These are phyloP conservation scores for Penaeus vannamei DNA, from an alignment of 1,140 invertebrate genomes.

Conservation along the genomic window DNA sequence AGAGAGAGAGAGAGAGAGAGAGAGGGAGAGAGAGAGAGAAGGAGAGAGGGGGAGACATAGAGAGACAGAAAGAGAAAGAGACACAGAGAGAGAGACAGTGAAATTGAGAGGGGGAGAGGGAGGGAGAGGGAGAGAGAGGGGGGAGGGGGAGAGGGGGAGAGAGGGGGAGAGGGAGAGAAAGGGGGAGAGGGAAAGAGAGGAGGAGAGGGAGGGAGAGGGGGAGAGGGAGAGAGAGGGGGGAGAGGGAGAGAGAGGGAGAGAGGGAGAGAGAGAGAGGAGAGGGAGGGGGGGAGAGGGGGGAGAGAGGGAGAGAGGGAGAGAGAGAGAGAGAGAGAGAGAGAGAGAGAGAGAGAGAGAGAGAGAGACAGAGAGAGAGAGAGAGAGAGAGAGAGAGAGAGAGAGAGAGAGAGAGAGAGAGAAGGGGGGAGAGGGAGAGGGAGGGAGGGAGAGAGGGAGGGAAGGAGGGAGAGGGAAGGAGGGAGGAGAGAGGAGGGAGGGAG, in stretches of 20 bases:
- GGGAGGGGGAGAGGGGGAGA: no score
- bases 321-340: constrained; percentile 5
- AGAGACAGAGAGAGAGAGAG: background rate
- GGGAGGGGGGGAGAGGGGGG: background rate
- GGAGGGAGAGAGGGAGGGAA: background rate
- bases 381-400: background rate
- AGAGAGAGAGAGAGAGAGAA: background rate
- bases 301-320: background rate
- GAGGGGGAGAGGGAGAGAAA: no score
- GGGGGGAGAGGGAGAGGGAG: background rate
- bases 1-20: no score
- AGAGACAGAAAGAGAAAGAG: no score
- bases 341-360: background rate
- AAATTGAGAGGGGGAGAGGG: no score
- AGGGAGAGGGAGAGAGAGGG: no score
- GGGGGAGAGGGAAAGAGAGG: no score
- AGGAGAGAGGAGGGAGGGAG: background rate
- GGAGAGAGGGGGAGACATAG: no score
- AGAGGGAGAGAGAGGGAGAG: constrained; percentile 31
- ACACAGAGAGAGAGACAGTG: no score
- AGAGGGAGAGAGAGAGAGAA: no score
- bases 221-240: background rate
- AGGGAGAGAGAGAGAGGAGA: constrained; percentile 23
- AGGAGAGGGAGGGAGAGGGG: background rate
- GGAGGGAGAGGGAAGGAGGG: constrained; percentile 2